A percentile compares a stretch with the other conserved stretches of the same genome.
phyloP scores from a whole-genome alignment of 1,140 invertebrate genomes.

The Drosophila saltans region DNA sequence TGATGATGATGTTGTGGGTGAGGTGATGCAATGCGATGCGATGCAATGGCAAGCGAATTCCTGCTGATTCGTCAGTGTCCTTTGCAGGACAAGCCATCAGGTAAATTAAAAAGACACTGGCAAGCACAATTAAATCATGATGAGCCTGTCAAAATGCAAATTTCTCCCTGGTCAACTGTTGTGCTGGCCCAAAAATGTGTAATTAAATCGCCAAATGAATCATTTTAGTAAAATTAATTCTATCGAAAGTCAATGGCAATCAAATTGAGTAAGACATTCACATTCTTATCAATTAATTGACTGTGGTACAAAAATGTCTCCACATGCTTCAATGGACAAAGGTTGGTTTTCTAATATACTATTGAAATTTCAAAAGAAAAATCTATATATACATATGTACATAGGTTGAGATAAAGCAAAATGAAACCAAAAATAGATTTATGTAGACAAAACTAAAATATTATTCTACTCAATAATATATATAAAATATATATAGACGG shows the following conservation, averaged over 20 bases:
- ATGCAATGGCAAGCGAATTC: constrained; percentile 16
- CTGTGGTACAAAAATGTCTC: neutral
- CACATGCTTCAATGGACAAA: too few species aligned
- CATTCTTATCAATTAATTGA: neutral
- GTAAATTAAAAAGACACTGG: constrained; percentile 50
- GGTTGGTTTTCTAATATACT: too few species aligned
- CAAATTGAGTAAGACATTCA: too few species aligned
- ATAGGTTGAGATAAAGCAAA: too few species aligned
- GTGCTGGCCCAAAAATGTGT: neutral
- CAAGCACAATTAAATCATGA: constrained; percentile 50
- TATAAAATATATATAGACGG: too few species aligned
- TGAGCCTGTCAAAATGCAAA: constrained; percentile 55
- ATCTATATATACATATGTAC: too few species aligned
- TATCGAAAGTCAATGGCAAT: neutral
- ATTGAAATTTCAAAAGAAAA: too few species aligned
- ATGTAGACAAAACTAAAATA: too few species aligned
- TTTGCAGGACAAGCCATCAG: constrained; percentile 35
- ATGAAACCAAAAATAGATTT: too few species aligned
- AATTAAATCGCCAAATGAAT: constrained; percentile 28
- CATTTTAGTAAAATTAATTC: constrained; percentile 4
- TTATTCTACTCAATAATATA: too few species aligned
- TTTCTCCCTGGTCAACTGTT: constrained; percentile 15
- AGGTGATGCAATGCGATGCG: constrained; percentile 29
- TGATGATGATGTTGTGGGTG: constrained; percentile 1
- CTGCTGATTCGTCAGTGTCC: constrained; percentile 18